Conservation (phyloP, 2,797 vertebrate species). For the Alcedo quadribrachys region DNA sequence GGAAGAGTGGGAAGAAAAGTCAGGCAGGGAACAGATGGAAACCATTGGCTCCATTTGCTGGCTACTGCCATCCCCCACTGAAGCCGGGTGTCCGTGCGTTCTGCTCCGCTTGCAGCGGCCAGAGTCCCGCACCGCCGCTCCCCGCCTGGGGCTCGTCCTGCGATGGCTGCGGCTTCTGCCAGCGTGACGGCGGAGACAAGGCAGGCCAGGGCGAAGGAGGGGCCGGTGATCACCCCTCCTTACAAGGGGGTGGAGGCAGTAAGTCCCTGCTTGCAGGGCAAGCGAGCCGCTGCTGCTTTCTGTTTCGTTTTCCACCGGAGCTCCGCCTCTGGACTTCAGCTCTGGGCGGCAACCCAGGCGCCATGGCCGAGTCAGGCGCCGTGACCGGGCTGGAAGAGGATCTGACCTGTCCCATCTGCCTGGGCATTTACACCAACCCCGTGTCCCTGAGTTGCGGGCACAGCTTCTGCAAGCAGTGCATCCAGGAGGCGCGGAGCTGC, state of each 20-base stretch:
- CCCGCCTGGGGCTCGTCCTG: accelerated
- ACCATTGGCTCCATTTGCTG: background rate
- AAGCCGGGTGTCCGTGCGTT: background rate
- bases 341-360: accelerated
- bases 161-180: accelerated
- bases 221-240: accelerated
- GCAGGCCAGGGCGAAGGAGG: no score
- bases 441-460: constrained; percentile 76
- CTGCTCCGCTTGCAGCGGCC: background rate
- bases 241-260: background rate
- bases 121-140: no score
- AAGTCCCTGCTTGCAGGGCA: background rate
- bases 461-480: constrained; percentile 80
- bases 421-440: constrained; percentile 68
- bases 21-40: background rate
- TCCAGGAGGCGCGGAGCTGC: background rate
- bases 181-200: no score
- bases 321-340: accelerated
- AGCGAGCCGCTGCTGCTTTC: accelerated
- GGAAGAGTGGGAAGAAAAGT: no score
- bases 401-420: constrained; percentile 81
- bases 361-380: background rate
- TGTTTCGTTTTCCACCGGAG: accelerated
- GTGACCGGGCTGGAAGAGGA: constrained; percentile 63
- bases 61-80: background rate